Conservation (phyloP, 2,113 vertebrate species). For the Parotia lawesii region DNA sequence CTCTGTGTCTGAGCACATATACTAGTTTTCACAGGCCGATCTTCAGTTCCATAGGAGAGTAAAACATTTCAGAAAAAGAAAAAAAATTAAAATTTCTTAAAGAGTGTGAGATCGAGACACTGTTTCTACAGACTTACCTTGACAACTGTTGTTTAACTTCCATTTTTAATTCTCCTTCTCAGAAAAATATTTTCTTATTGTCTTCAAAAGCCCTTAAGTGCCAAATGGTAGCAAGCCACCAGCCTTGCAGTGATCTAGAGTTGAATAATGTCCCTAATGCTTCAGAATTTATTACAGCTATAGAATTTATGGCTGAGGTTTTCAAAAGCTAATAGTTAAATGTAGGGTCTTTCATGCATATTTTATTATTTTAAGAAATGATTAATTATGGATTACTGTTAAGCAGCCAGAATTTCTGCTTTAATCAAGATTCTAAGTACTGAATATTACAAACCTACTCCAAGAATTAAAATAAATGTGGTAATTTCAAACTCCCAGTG, state of each 20-base stretch:
- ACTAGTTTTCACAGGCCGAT: neutral
- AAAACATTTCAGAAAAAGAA: neutral
- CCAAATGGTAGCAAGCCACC: neutral
- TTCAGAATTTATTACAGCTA: neutral
- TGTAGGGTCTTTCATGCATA: neutral
- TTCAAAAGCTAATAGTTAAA: neutral
- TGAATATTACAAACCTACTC: neutral
- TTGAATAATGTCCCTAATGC: neutral
- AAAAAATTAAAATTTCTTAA: neutral
- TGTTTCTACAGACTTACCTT: neutral
- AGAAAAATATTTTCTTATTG: neutral
- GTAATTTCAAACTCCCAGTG: neutral
- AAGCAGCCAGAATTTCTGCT: neutral
- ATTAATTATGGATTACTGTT: neutral
- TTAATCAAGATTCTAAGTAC: neutral
- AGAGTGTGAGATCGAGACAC: neutral
- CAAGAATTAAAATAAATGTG: neutral
- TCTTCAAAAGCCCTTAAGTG: neutral
- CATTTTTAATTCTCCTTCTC: neutral
- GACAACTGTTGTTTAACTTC: neutral
- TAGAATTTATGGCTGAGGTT: neutral
- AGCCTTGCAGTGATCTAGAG: neutral
- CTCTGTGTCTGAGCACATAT: neutral
- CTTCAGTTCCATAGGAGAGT: neutral
- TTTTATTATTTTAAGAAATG: neutral